Percentiles rank a stretch among this genome's conserved stretches.
Conservation (phyloP, 2,797 vertebrate species). For the Sebastes itinus region DNA sequence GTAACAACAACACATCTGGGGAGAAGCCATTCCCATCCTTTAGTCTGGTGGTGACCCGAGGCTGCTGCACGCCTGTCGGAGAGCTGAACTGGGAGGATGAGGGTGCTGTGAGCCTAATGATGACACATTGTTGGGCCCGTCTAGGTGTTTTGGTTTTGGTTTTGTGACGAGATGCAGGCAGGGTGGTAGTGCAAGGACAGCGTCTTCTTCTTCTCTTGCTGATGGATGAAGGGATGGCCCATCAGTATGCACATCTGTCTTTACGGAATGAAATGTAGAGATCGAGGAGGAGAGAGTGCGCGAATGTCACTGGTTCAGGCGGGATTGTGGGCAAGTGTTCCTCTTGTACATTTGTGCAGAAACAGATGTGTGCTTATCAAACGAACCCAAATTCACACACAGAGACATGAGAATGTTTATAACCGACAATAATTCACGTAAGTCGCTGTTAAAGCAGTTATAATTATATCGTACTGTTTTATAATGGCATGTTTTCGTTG, state of each 20-base stretch:
- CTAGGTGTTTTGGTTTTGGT: constrained; percentile 58
- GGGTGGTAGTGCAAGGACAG: constrained; percentile 40
- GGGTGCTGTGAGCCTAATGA: constrained; percentile 46
- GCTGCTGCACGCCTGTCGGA: constrained; percentile 45
- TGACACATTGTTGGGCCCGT: constrained; percentile 65
- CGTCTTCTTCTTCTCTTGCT: constrained; percentile 12
- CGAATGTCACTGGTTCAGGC: constrained; percentile 46
- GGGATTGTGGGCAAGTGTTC: constrained; percentile 44
- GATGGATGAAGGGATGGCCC: constrained; percentile 63
- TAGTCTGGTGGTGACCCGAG: constrained; percentile 53
- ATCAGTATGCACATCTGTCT: constrained; percentile 69
- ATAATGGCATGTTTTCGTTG: constrained; percentile 49
- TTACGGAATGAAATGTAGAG: constrained; percentile 40
- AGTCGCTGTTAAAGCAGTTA: constrained; percentile 23
- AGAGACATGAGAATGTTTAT: constrained; percentile 16
- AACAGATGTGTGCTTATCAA: constrained; percentile 64
- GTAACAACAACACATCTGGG: constrained; percentile 59
- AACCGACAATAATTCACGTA: constrained; percentile 35
- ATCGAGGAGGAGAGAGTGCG: constrained; percentile 17
- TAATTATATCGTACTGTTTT: constrained; percentile 44
- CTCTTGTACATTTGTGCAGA: constrained; percentile 49
- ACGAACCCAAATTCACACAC: constrained; percentile 29
- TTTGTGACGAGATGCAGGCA: constrained; percentile 58
- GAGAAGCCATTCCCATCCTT: constrained; percentile 51
- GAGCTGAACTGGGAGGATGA: constrained; percentile 46